Base-by-base conservation (phyloP, 2,888 invertebrate species). In the Lepidonotus clava region DNA sequence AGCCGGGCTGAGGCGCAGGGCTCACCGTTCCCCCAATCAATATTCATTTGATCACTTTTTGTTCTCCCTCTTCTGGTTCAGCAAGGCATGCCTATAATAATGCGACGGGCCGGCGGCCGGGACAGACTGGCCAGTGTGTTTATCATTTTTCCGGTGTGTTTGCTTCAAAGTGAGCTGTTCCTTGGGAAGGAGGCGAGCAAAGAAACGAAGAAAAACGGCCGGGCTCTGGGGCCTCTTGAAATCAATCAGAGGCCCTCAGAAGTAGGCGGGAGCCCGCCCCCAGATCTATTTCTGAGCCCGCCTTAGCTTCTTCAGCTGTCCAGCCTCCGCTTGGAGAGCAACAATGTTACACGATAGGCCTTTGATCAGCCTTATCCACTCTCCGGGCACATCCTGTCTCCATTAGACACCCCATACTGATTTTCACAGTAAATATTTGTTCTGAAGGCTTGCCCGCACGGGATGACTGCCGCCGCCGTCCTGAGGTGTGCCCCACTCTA, bases 41-140 rank as follows among this genome's bases (percentile, higher is more conserved):
- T 80, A 80, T 32, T 46, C 80, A 80, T 80, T 46, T 80, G 80
- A 80, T 80, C 80, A 80, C 46, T 46, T 80, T 41, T 46, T 46
- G 24, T 40, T 28, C 24, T 61, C 61, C 56, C 56, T 24, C 28
- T 11, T 5, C 61, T 61, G 61, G 28, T 61, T 61, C 61, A 61
- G 28, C 28, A 61, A 11, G 4, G 2, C 11, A 18, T 61, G 61
- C 61, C 61, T 61, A 61, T 61, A 61, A 61, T 61, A 61, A 61
- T 28, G 61, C 61, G 56, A 21, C 8, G n/a, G 56, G 4, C 18
- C 4, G 28, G 2, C 8, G n/a, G 56, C n/a, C 18, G 8, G 28
- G 2, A 32, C 61, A 18, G 61, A 4, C 53, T 1, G 61, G 28
- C 4, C 61, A 32, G 28, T 61, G 61, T 61, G 61, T 28, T 61